These are phyloP conservation scores for Epsilonema sp. DNA, from an alignment of 2,888 invertebrate genomes.

Conservation along the genomic window DNA sequence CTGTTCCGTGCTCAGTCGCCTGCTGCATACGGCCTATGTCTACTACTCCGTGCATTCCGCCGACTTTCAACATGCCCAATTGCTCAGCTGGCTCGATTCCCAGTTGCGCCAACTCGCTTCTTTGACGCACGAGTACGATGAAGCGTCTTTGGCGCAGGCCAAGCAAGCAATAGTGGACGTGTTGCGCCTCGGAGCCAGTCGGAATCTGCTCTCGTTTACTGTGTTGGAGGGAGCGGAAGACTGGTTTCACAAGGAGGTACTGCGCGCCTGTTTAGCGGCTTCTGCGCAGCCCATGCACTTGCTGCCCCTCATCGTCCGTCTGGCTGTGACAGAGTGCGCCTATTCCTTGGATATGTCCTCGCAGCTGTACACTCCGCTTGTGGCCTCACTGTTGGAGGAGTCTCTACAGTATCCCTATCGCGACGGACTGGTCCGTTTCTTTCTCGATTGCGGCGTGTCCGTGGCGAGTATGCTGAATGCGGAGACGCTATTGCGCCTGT, in stretches of 20 bases:
- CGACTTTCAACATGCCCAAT: neutral
- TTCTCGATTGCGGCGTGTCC: neutral
- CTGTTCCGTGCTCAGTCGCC: neutral
- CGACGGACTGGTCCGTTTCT: neutral
- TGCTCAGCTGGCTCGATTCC: neutral
- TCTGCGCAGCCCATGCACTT: neutral
- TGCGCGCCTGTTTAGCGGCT: neutral
- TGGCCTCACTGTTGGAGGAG: neutral
- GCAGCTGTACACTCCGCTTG: neutral
- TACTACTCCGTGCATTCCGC: neutral
- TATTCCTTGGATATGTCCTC: neutral
- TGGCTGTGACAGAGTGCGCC: neutral
- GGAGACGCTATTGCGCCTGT: neutral
- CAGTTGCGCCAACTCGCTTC: neutral
- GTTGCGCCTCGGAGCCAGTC: neutral
- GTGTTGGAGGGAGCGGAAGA: no score
- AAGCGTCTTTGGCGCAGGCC: neutral
- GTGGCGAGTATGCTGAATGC: neutral
- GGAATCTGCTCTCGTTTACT: neutral
- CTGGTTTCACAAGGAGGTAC: neutral
- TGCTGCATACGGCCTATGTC: neutral
- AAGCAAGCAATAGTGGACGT: neutral
- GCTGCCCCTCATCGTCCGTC: neutral
- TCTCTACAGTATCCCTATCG: neutral
- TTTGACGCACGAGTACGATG: neutral